phyloP scores from a whole-genome alignment of 2,888 invertebrate species.

The Brachynemurus nebulosus region DNA sequence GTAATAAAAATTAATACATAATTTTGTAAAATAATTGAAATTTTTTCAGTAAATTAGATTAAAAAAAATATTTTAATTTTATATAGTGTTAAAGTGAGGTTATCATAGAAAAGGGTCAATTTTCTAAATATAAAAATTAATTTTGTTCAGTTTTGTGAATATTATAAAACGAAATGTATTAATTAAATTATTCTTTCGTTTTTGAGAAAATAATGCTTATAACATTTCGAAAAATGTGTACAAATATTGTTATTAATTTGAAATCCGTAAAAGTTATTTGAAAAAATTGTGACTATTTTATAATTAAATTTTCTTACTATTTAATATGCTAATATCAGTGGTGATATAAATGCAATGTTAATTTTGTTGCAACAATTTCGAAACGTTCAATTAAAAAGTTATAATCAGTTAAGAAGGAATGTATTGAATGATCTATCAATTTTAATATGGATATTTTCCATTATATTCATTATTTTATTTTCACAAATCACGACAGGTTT shows the following conservation, averaged over 20 bases:
- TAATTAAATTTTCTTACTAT: neutral
- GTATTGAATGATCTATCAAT: neutral
- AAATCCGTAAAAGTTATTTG: neutral
- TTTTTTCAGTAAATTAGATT: too few relatives aligned
- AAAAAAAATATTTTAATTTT: too few relatives aligned
- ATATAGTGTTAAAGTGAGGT: too few relatives aligned
- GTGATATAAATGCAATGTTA: conserved; percentile 1
- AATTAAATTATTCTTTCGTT: neutral
- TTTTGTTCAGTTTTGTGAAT: too few relatives aligned
- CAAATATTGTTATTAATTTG: neutral
- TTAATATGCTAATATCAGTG: neutral
- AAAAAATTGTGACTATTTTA: neutral
- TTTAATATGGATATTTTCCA: neutral
- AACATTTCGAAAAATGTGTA: neutral
- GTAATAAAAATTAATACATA: too few relatives aligned
- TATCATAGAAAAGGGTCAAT: too few relatives aligned
- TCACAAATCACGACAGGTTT: neutral
- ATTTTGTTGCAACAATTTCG: neutral
- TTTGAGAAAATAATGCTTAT: neutral
- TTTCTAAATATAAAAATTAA: too few relatives aligned
- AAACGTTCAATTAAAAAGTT: neutral
- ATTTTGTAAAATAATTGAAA: too few relatives aligned
- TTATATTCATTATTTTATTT: neutral
- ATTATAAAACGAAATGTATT: neutral
- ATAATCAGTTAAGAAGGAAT: neutral